Evolutionary conservation across 1,140 invertebrate genomes (phyloP), one percentile per base, ranked within the genome.

Genomic region (Caenorhabditis briggsae): DNA sequence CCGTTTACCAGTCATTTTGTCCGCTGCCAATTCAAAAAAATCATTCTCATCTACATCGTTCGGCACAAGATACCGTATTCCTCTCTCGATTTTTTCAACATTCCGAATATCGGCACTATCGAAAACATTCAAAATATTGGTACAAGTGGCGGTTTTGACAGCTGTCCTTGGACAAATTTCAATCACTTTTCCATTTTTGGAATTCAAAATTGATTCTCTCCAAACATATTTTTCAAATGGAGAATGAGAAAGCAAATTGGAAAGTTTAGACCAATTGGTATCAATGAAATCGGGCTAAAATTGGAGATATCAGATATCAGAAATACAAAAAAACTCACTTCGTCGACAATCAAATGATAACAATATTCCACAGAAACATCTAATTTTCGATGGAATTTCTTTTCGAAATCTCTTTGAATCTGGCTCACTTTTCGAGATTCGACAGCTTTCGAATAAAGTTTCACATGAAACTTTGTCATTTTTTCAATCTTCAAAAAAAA

Each of bases 81-180:
- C 90, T 86, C 65, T 86, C 59, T 91, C 90, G 18, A 91, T 59
- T 41, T 91, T 88, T 33, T 56, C 43, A 14, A 91, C 84, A n/a
- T 84, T 89, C 20, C 84, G 50, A 20, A 91, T 88, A 56, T 89
- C 90, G 50, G 89, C 43, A 70, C 91, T 65, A 18, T 82, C 11
- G 48, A 86, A 89, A 59, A 89, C 90, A 16, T 90, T 89, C 23
- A 92, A 78, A 16, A 91, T 91, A 74, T 91, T 92, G 1, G 90
- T 92, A 11, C 90, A 91, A 46, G 88, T 90, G 41, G 90, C 88
- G 14, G 90, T 92, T 53, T 90, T 91, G 55, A 92, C 89, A 25
- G 86, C 87, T 11, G 88, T 87, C n/a, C 90, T 61, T 33, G 85
- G 85, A 5, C 85, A 78, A 25, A 86, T 82, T 58, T 86, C 74